Conservation (phyloP, 2,888 invertebrate species). For the Coelopa pilipes region DNA sequence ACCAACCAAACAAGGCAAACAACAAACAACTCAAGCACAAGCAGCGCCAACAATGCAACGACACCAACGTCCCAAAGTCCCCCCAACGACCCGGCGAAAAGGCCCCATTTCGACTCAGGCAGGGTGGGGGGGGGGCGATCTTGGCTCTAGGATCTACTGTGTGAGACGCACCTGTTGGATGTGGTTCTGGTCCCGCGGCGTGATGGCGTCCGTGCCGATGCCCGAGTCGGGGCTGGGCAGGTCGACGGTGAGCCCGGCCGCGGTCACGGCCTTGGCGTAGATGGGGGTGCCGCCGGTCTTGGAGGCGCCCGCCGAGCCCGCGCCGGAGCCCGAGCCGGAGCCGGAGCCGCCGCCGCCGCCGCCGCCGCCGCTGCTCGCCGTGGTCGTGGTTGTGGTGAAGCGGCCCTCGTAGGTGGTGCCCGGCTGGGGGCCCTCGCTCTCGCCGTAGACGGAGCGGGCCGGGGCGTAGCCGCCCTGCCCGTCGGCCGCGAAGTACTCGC, state of each 20-base stretch:
- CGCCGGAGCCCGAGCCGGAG: too few relatives aligned
- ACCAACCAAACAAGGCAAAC: too few relatives aligned
- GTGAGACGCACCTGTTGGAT: constrained; percentile 83
- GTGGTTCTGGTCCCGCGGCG: constrained; percentile 88
- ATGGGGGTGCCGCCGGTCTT: constrained; percentile 58
- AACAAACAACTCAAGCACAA: too few relatives aligned
- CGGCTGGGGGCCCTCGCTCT: constrained; percentile 63
- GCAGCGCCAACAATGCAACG: too few relatives aligned
- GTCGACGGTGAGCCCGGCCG: constrained; percentile 89
- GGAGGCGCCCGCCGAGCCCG: constrained; percentile 40
- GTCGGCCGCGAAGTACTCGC: constrained; percentile 78
- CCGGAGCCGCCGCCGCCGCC: constrained; percentile 13
- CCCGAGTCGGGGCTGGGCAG: constrained; percentile 96
- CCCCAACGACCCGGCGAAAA: too few relatives aligned
- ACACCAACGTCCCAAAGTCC: too few relatives aligned
- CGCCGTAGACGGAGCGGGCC: constrained; percentile 62
- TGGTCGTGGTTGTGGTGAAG: constrained; percentile 59
- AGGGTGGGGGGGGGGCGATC: too few relatives aligned
- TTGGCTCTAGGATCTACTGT: neutral
- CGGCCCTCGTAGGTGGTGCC: constrained; percentile 65
- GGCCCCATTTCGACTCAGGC: too few relatives aligned
- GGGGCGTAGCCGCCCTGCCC: constrained; percentile 67
- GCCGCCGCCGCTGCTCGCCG: constrained; percentile 26
- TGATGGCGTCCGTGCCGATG: constrained; percentile 93
- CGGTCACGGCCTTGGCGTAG: constrained; percentile 71